Evolutionary conservation across 2,888 invertebrate genomes (phyloP), one percentile per base, ranked within the genome.

Genomic region (Lithophane socia): DNA sequence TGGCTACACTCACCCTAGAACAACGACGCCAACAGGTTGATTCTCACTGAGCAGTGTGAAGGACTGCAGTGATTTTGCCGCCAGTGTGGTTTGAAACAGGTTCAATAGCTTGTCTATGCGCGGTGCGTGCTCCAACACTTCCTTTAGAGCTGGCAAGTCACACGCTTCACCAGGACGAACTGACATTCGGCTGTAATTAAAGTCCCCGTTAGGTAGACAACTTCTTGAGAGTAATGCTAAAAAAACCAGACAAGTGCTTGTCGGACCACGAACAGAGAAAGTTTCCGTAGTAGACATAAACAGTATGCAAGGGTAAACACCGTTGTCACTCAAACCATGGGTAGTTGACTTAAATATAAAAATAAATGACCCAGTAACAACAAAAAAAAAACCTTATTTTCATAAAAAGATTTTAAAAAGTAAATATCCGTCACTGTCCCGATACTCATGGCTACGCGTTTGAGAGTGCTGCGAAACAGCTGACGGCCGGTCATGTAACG

Each of bases 1-100:
- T 44, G 2, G 18, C 29, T 24, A 79, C 58, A 77, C 89, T 92
- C 90, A 97, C 97, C 97, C 94, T 8, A 97, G 76, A 37, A 97
- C 89, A 49, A 94, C 91, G 73, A 97, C 82, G 0, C 97, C 97
- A 1, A 97, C 90, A 1, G 97, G 93, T 77, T 93, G 94, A 24
- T 95, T 93, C 86, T 97, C 93, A 81, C 95, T 96, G 1, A 94
- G 89, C 29, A 96, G 80, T 16, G 94, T 90, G 64, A 83, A 95
- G 0, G 94, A 91, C 8, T 91, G 84, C n/a, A 95, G 83, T 0
- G 84, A 77, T 0, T 79, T 71, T 1, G 93, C 93, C 0, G 65
- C 60, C 0, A 96, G 86, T 1, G 94, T 92, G 0, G 89, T 89
- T 29, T 91, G 88, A 68, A 94, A 94, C 52, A 95, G 84, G 0